phyloP scores from a whole-genome alignment of 2,113 vertebrate species.

The Nannospalax galili region DNA sequence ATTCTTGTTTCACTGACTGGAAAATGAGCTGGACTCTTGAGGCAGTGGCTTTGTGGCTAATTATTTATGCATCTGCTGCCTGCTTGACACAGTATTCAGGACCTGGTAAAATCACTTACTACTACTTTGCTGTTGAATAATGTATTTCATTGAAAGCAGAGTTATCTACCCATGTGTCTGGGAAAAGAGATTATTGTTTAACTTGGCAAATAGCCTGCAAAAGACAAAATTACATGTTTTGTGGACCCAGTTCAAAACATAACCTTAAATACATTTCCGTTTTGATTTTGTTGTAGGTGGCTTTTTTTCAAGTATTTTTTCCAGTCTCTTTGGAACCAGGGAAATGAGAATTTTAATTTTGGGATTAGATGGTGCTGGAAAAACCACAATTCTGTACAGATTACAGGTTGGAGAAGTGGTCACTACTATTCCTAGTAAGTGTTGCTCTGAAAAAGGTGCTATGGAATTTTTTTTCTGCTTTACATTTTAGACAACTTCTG shows the following conservation, averaged over 20 bases:
- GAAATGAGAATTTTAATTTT: constrained; percentile 99
- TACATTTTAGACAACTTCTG: background rate
- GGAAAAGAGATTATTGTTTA: constrained; percentile 22
- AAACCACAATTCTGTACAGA: constrained; percentile 98
- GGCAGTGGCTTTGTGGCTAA: background rate
- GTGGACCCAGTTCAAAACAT: constrained; percentile 30
- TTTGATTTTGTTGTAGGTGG: constrained; percentile 87
- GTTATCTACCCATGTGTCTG: background rate
- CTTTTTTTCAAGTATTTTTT: constrained; percentile 97
- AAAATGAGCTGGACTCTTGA: background rate
- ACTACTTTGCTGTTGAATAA: constrained; percentile 46
- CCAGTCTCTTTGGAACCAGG: constrained; percentile 95
- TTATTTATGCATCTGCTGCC: background rate
- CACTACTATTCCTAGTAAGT: constrained; percentile 98
- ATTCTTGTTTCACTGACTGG: background rate
- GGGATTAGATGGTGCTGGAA: constrained; percentile 97
- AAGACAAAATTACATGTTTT: constrained; percentile 48
- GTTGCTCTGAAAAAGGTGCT: constrained; percentile 23
- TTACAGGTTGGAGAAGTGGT: constrained; percentile 99
- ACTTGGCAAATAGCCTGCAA: constrained; percentile 47
- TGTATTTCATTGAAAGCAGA: constrained; percentile 30
- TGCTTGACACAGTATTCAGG: background rate
- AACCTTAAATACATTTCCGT: background rate
- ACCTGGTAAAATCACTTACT: background rate
- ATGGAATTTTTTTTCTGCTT: background rate